These are phyloP conservation scores for Elephas maximus DNA, from an alignment of 2,113 vertebrate genomes.

Conservation along the genomic window DNA sequence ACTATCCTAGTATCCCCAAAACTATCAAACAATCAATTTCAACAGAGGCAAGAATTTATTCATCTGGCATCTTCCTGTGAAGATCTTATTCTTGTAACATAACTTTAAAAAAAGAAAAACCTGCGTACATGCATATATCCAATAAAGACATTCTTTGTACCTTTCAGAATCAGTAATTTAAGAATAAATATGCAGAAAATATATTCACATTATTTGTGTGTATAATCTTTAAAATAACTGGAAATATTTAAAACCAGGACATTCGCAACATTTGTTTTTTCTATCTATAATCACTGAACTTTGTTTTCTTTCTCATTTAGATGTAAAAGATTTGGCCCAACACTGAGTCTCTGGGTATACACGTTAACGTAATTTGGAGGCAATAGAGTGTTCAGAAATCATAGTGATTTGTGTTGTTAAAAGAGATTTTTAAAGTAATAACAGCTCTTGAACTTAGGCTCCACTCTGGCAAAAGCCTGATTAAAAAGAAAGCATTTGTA, in stretches of 20 bases:
- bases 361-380: conserved; percentile 63
- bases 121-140: neutral
- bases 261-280: conserved; percentile 40
- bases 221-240: conserved; percentile 38
- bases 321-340: conserved; percentile 56
- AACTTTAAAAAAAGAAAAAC: neutral
- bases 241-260: conserved; percentile 28
- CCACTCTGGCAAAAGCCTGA: conserved; percentile 62
- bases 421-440: conserved; percentile 78
- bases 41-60: neutral
- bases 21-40: neutral
- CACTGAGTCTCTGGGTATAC: conserved; percentile 8
- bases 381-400: conserved; percentile 66
- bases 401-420: conserved; percentile 66
- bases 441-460: conserved; percentile 74
- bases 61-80: neutral
- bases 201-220: neutral
- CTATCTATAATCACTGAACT: neutral
- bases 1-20: neutral
- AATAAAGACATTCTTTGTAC: conserved; percentile 37
- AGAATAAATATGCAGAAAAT: conserved; percentile 34
- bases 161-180: conserved; percentile 39
- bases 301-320: conserved; percentile 62
- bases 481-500: conserved; percentile 73
- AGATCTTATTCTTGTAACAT: neutral